Base-by-base conservation (phyloP, 2,113 vertebrate genomes). In the Lampris megalopsis region DNA sequence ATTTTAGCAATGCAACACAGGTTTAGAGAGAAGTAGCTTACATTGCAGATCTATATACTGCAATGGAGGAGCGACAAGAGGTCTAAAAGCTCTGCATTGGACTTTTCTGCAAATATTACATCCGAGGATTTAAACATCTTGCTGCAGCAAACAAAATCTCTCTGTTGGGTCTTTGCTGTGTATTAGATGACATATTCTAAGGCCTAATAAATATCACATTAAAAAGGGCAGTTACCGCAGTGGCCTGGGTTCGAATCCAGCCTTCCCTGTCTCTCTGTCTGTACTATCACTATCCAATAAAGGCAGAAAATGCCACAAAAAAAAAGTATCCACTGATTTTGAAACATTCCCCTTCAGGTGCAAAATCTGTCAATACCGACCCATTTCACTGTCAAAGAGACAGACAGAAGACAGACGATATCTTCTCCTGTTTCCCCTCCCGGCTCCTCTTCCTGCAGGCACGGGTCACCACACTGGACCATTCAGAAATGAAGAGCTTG, bases 341-440 rank as follows among this genome's bases (percentile, higher is more conserved):
- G 43, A 74, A 79, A 54, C 69, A 60, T 68, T 73, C 56, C 73
- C 60, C 37, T 24, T 24, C 62, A 73, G 75, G 60, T 61, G 42
- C 69, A 66, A 69, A 85, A 83, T 80, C 50, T 68, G 75, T 83
- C 82, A 86, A 11, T 62, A 73, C 83, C 60, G 75, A 80, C 69
- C 74, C 67, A 63, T 81, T 73, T 57, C 2, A 3, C 77, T 71
- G 64, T 60, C 49, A 37, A 73, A 85, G 80, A 77, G 70, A 52
- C 2, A 58, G 24, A 24, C 24, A 24, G 24, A 24, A 24, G 24
- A 0, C 24, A 24, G 24, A 24, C 24, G 24, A 58, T 53, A 54
- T 37, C 61, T 56, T 79, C 63, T 77, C 42, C 68, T 47, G 60
- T 74, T 68, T 68, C 68, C 63, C 70, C 73, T 73, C 64, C n/a